Evolutionary conservation across 2,113 vertebrate genomes (phyloP).

Genomic region (Trematomus loennbergii): DNA sequence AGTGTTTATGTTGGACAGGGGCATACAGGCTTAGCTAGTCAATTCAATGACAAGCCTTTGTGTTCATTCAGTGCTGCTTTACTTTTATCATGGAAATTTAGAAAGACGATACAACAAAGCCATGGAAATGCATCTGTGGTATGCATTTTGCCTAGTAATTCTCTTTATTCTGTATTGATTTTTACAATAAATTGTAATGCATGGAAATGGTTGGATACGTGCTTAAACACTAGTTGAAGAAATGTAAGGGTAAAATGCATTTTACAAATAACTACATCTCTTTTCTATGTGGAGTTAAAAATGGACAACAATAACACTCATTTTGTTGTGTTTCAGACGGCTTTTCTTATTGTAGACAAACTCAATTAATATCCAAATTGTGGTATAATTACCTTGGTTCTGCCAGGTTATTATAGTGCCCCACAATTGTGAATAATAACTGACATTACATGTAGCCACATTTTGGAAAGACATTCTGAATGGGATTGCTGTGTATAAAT

Average conservation of each 20-base stretch:
- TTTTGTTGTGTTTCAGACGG: not conserved
- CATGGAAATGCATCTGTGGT: not conserved
- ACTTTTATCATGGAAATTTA: not conserved
- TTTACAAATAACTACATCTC: slow-evolving; percentile 9
- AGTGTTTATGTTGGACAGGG: slow-evolving; percentile 61
- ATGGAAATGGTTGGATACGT: not conserved
- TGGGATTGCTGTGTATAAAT: not conserved
- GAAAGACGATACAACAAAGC: not conserved
- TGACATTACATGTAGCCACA: not conserved
- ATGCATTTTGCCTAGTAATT: not conserved
- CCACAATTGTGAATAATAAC: not conserved
- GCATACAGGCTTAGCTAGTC: slow-evolving; percentile 39
- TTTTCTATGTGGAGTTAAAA: not conserved
- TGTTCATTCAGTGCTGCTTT: slow-evolving; percentile 37
- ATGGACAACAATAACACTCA: too few relatives aligned
- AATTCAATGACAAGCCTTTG: slow-evolving; percentile 50
- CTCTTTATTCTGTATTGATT: too few relatives aligned
- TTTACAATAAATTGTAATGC: not conserved
- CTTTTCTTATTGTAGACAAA: not conserved
- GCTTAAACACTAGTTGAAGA: too few relatives aligned
- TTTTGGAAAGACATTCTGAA: not conserved
- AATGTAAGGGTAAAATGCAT: slow-evolving; percentile 4
- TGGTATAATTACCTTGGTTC: slow-evolving; percentile 2
- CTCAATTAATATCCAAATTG: not conserved
- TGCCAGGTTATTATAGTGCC: not conserved